phyloP scores from a whole-genome alignment of 1,140 invertebrate species.

The Drosophila erecta region DNA sequence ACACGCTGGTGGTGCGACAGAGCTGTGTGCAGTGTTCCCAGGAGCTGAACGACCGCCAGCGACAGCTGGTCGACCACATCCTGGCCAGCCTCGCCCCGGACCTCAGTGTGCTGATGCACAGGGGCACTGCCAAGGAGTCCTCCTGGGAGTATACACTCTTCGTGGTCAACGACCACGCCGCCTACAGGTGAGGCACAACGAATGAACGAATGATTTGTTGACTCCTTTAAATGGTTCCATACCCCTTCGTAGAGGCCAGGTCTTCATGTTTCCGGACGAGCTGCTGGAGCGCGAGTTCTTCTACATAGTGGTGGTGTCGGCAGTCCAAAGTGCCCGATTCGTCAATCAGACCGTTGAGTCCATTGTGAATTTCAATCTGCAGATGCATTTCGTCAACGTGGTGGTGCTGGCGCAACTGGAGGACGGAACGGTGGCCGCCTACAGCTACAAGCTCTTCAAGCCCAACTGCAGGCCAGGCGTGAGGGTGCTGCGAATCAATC shows the following conservation, averaged over 20 bases:
- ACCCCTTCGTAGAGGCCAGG: slow-evolving; percentile 6
- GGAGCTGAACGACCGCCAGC: slow-evolving; percentile 15
- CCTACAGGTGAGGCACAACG: slow-evolving; percentile 39
- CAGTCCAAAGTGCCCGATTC: not conserved
- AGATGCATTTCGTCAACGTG: slow-evolving; percentile 40
- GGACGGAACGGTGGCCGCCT: slow-evolving; percentile 31
- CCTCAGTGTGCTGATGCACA: slow-evolving; percentile 34
- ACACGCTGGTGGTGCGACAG: slow-evolving; percentile 49
- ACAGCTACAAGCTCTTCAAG: slow-evolving; percentile 46
- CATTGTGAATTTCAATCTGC: slow-evolving; percentile 23
- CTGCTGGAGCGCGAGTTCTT: slow-evolving; percentile 51
- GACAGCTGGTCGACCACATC: slow-evolving; percentile 36
- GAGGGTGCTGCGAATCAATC: slow-evolving; percentile 24
- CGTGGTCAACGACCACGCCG: slow-evolving; percentile 35
- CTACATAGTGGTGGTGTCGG: slow-evolving; percentile 52
- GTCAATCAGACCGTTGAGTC: not conserved
- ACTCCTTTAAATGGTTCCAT: no score
- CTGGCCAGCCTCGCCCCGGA: slow-evolving; percentile 20
- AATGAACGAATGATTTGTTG: no score
- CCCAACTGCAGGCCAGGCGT: slow-evolving; percentile 28
- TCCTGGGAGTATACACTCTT: slow-evolving; percentile 59
- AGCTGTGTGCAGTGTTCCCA: slow-evolving; percentile 28
- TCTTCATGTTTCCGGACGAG: slow-evolving; percentile 13
- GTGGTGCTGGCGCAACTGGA: slow-evolving; percentile 37
- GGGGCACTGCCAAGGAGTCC: slow-evolving; percentile 3